Evolutionary conservation across 2,888 invertebrate genomes (phyloP).

Genomic region (Tuberolachnus salignus): DNA sequence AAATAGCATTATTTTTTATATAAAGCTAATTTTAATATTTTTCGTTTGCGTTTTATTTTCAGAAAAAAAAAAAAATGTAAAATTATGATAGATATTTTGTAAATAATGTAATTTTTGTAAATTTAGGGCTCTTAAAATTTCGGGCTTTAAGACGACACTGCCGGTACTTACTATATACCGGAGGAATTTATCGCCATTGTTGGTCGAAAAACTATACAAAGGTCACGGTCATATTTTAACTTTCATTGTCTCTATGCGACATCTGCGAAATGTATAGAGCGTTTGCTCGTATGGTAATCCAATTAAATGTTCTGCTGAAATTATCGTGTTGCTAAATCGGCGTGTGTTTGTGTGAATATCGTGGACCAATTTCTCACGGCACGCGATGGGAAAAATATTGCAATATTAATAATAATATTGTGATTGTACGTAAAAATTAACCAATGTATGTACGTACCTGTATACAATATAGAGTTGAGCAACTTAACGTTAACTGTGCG

Average conservation of each 20-base stretch:
- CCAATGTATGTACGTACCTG: conserved; percentile 8
- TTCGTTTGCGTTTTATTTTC: too few relatives aligned
- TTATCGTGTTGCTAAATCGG: conserved; percentile 35
- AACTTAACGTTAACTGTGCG: background rate
- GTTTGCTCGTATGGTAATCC: background rate
- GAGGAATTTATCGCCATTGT: too few relatives aligned
- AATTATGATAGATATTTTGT: too few relatives aligned
- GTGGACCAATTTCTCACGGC: conserved; percentile 47
- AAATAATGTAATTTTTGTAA: too few relatives aligned
- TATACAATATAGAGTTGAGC: background rate
- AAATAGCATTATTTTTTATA: too few relatives aligned
- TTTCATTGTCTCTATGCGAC: background rate
- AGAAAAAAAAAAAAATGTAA: too few relatives aligned
- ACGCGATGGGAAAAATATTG: conserved; percentile 50
- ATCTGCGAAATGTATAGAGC: background rate
- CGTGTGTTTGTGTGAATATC: conserved; percentile 18
- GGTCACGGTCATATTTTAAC: background rate
- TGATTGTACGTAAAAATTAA: conserved; percentile 26
- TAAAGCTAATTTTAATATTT: too few relatives aligned
- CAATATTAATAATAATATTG: background rate
- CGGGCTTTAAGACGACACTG: too few relatives aligned
- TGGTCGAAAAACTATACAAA: too few relatives aligned
- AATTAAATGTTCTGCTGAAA: conserved; percentile 11
- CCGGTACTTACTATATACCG: too few relatives aligned
- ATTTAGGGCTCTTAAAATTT: too few relatives aligned